Percentiles rank a stretch among this genome's conserved stretches.
These are phyloP conservation scores for Rallus limicola DNA, from an alignment of 2,113 vertebrate genomes.

Conservation along the genomic window DNA sequence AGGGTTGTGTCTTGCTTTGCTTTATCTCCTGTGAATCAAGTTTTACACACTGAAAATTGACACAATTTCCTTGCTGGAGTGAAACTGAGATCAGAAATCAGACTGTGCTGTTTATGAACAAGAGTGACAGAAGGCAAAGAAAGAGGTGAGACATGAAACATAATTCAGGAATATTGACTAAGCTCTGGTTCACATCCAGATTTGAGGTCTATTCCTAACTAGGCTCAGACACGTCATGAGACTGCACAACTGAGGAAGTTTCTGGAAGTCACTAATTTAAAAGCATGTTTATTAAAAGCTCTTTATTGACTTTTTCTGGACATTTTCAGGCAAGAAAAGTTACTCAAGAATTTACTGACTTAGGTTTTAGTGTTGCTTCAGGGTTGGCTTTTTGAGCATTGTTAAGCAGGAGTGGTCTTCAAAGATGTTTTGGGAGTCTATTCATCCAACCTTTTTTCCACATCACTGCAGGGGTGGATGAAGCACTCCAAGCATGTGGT, in stretches of 20 bases:
- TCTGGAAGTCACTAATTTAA: not conserved
- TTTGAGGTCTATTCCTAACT: not conserved
- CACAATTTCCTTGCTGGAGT: not conserved
- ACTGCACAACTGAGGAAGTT: not conserved
- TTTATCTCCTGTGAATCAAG: not conserved
- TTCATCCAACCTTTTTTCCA: not conserved
- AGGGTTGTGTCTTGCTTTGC: not conserved
- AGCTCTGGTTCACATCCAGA: not conserved
- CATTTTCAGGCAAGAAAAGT: not conserved
- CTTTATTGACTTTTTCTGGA: not conserved
- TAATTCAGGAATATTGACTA: not conserved
- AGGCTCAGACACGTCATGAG: not conserved
- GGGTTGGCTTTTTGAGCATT: not conserved
- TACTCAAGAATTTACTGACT: not conserved
- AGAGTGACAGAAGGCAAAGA: not conserved
- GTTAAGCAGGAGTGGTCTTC: not conserved
- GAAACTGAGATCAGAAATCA: not conserved
- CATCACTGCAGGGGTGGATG: not conserved
- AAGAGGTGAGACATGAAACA: not conserved
- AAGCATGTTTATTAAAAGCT: not conserved
- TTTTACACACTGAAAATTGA: not conserved
- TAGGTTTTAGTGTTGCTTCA: not conserved
- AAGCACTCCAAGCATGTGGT: not conserved
- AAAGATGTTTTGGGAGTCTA: not conserved
- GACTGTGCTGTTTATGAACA: not conserved